Percentiles rank a stretch among this genome's conserved stretches.
phyloP scores from a whole-genome alignment of 1,140 invertebrate genomes.

The Zaprionus inermis region DNA sequence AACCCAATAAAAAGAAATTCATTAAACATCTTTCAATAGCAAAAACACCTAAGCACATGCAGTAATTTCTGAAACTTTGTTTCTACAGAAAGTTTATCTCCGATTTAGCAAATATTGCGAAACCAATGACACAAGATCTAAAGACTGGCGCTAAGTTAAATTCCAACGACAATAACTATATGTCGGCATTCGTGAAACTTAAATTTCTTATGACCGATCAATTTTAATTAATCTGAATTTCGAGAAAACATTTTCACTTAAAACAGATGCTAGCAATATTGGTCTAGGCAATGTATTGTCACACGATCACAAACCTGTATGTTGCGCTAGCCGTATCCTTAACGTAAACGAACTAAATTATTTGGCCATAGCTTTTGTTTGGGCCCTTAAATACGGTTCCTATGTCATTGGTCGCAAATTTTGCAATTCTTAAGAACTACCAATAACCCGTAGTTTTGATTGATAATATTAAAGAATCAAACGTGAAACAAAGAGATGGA shows the following conservation, averaged over 20 bases:
- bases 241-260: background rate
- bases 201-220: background rate
- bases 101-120: background rate
- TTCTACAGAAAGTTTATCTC: background rate
- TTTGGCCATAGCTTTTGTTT: too few relatives aligned
- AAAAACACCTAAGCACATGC: background rate
- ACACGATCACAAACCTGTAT: background rate
- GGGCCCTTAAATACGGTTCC: too few relatives aligned
- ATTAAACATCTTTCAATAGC: background rate
- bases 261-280: background rate
- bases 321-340: too few relatives aligned
- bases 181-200: constrained; percentile 1
- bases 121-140: background rate
- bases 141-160: background rate
- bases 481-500: too few relatives aligned
- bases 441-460: too few relatives aligned
- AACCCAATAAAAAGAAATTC: background rate
- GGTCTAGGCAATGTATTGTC: constrained; percentile 9
- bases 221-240: constrained; percentile 2
- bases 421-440: too few relatives aligned
- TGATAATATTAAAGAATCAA: too few relatives aligned
- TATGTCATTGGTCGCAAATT: too few relatives aligned
- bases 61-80: background rate
- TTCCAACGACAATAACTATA: background rate
- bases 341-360: too few relatives aligned